Evolutionary conservation across 1,140 invertebrate species (phyloP), one percentile per base, ranked within the genome.

Genomic region (Drosophila aff.): DNA sequence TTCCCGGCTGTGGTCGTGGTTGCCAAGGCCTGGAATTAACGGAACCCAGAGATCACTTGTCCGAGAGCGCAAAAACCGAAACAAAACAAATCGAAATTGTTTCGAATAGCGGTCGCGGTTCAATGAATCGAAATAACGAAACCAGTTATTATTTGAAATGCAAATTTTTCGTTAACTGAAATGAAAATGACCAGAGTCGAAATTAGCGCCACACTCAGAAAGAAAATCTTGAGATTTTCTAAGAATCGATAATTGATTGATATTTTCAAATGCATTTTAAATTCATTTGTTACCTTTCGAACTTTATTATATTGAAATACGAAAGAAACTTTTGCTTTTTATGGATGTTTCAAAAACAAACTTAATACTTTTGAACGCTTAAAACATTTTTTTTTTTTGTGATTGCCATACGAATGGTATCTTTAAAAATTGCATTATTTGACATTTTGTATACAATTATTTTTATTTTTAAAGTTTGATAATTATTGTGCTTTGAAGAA

Each of bases 81-180:
- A 40, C 65, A 33, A 26, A 69, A 36, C 47, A 77, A 77, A 58
- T 62, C 68, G 50, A 71, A 58, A 79, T 71, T 63, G 41, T 78
- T 78, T 44, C 43, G 62, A 76, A 76, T 41, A 28, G n/a, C 53
- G 47, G 75, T 60, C 77, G 59, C 67, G 67, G 76, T 79, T 73
- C 77, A 79, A 60, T 79, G 67, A 61, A 73, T 79, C 44, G 40
- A 72, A 65, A 63, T 63, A 47, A 59, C 43, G 16, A 89, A 89
- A 89, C 84, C 81, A 78, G 85, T 89, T 90, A 76, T 62, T 55
- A 77, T 72, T 75, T 67, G 26, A 79, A 64, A 81, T 89, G 72
- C 80, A 64, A 84, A 86, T 75, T 79, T 65, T 67, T 47, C 7
- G 40, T 31, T 67, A 84, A 72, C 59, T 58, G 46, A 80, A 77